Base-by-base conservation (phyloP, 2,888 invertebrate species). In the Drosophila formosana region DNA sequence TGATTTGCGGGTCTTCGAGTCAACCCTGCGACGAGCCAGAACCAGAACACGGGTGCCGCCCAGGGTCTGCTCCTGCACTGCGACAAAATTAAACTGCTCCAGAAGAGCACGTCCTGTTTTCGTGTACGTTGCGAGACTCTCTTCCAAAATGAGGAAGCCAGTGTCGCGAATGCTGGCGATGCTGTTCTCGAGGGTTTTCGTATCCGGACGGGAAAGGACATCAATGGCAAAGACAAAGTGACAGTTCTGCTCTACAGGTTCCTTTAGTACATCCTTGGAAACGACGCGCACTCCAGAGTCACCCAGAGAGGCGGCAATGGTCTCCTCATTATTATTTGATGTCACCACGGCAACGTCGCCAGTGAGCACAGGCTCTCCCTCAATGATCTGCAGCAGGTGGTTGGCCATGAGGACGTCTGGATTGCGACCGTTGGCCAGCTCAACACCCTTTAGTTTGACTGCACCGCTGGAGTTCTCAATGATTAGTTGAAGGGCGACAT, bases 81-180 rank as follows among this genome's bases (percentile, higher is more conserved):
- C 77, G 7, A 94, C 92, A 7, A 96, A 92, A 11, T 94, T 94
- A 1, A 91, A 66, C 41, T 91, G 88, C 23, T 91, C 82, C 53
- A 94, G 67, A 28, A 91, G 74, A 0, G 78, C 80, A 37, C 93
- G 92, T 3, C 93, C 92, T n/a, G 92, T 86, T 41, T 90, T 91
- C 78, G 93, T 93, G 51, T 93, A 93, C 39, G 92, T 93, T 47
- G 89, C 82, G 60, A 84, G 86, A 50, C 94, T 94, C 93, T 97
- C 97, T 92, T 96, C 96, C 63, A 96, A 93, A 68, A 97, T 93
- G 45, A 97, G 88, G 91, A 96, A 95, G 52, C 97, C 97, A 56
- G 94, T 94, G 1, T 94, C 92, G 84, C 94, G 95, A 43, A 97
- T 90, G 51, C 95, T 94, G 18, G 93, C 93, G 2, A 93, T 92